Evolutionary conservation across 30 jellyfish, hydroid and myxozoan species (phyloP).

Genomic region (Sanderia malayensis): DNA sequence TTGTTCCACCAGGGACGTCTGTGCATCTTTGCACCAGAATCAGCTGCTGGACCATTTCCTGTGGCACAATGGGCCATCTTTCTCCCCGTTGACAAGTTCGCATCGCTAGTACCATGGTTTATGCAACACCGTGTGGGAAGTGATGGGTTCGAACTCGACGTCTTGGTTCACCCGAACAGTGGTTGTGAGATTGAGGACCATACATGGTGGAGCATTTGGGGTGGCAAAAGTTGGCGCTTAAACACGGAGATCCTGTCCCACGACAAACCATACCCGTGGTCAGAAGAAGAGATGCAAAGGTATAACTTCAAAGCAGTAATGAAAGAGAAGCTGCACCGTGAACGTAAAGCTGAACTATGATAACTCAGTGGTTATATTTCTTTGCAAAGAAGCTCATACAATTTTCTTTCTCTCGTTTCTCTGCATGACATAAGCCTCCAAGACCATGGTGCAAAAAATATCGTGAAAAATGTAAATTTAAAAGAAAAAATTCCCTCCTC

Average conservation of each 20-base stretch:
- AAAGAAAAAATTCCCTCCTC: no score
- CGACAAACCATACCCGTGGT: conserved; percentile 22
- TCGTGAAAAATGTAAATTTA: no score
- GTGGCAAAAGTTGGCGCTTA: conserved; percentile 38
- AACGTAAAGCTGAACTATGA: no score
- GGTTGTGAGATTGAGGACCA: conserved; percentile 44
- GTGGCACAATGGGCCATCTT: conserved; percentile 43
- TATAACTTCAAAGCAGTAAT: no score
- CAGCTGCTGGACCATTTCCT: conserved; percentile 30
- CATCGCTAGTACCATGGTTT: conserved; percentile 41
- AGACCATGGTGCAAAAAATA: no score
- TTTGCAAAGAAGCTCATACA: no score
- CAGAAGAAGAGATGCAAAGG: no score
- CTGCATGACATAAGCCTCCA: no score
- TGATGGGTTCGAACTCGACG: conserved; percentile 36
- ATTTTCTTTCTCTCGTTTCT: no score
- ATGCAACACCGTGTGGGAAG: conserved; percentile 30
- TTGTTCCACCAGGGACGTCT: conserved; percentile 33
- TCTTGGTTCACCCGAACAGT: conserved; percentile 35
- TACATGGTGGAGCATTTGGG: conserved; percentile 49
- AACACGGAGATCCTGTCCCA: conserved; percentile 13
- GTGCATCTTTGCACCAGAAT: conserved; percentile 13
- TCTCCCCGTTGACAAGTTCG: conserved; percentile 23
- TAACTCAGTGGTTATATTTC: no score
- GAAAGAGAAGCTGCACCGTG: no score